A percentile compares a stretch with the other conserved stretches of the same genome.
phyloP scores from a whole-genome alignment of 2,797 vertebrate species.

The Dipus sagitta region DNA sequence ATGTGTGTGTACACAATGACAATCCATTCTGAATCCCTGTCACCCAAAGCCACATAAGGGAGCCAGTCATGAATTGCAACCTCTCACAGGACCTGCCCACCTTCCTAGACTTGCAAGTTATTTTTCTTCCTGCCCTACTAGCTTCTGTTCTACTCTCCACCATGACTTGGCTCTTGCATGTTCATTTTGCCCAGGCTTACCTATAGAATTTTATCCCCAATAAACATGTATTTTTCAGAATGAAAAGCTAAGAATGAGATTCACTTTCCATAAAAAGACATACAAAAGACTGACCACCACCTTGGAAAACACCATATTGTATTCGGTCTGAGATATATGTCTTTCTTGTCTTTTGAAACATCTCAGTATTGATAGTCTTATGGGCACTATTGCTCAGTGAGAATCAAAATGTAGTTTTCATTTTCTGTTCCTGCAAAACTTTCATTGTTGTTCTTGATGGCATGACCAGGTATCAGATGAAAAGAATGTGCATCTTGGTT shows the following conservation, averaged over 20 bases:
- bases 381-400: neutral
- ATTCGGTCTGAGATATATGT: neutral
- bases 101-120: neutral
- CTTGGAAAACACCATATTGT: neutral
- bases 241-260: neutral
- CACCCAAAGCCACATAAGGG: neutral
- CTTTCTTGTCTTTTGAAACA: neutral
- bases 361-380: neutral
- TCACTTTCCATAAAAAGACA: neutral
- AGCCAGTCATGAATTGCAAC: neutral
- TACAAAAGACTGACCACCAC: neutral
- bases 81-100: neutral
- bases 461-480: neutral
- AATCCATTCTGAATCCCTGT: neutral
- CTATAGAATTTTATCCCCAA: neutral
- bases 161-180: neutral
- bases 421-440: neutral
- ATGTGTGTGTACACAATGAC: too few species aligned
- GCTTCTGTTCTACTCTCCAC: neutral
- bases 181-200: neutral
- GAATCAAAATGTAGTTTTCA: neutral
- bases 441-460: neutral
- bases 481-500: neutral
- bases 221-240: neutral
- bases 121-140: neutral